These are phyloP conservation scores for Drosophila pseudoananassae DNA, from an alignment of 1,140 invertebrate species.

Conservation along the genomic window DNA sequence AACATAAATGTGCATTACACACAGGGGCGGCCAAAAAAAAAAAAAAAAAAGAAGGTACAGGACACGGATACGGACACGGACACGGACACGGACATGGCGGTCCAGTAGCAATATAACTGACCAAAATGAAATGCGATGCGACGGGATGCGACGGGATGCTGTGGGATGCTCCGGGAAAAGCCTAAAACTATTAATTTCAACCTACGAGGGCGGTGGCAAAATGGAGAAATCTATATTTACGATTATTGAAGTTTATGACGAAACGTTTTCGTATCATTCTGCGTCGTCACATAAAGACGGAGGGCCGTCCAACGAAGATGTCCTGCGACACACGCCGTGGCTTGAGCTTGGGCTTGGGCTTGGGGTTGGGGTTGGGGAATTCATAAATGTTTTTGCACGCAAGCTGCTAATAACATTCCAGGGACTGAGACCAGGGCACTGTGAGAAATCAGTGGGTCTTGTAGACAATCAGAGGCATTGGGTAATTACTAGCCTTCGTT, in stretches of 20 bases:
- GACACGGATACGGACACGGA: no score
- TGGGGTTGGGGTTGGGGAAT: conserved; percentile 61
- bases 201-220: conserved; percentile 31
- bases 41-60: not conserved
- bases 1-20: conserved; percentile 80
- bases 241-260: conserved; percentile 84
- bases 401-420: conserved; percentile 74
- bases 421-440: conserved; percentile 13
- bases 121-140: conserved; percentile 78
- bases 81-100: no score
- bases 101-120: conserved; percentile 59
- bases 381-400: conserved; percentile 80
- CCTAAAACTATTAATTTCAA: conserved; percentile 83
- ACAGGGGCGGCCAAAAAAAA: conserved; percentile 21
- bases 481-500: no score
- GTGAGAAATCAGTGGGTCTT: not conserved
- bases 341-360: no score
- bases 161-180: conserved; percentile 64
- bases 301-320: conserved; percentile 10
- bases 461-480: no score
- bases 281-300: conserved; percentile 83
- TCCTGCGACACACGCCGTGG: conserved; percentile 1
- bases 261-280: conserved; percentile 84
- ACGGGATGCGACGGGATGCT: conserved; percentile 32
- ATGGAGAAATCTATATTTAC: conserved; percentile 84